Base-by-base conservation (phyloP, 2,888 invertebrate genomes). In the Lasius fuliginosus region DNA sequence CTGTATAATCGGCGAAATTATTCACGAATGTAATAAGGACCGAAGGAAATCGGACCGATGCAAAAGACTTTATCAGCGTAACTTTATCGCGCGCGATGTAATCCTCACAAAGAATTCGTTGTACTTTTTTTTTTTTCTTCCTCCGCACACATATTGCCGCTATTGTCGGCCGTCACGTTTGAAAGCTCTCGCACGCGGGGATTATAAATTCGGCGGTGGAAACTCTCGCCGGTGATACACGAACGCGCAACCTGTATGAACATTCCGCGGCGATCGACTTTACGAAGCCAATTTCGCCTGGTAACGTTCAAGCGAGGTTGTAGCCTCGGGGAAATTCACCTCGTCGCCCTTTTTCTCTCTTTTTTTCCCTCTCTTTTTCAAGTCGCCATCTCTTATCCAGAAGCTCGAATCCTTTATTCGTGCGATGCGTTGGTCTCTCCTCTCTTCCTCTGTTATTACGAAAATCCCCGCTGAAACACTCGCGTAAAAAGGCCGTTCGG, bases 201-300 rank as follows among this genome's bases (percentile, higher is more conserved):
- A 82, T 82, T 82, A 82, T 79, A 79, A 82, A 82, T 82, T 64
- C 82, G 65, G 62, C 58, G 56, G 76, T 53, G 82, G 42, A 75
- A 49, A 62, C 77, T 77, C 30, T 77, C 40, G 23, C 75, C 53
- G n/a, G 81, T 58, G 46, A 81, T 60, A 64, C 18, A 30, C 62
- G 64, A 33, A 75, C 64, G 40, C 77, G 56, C 77, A 58, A 67
- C 77, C 49, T 67, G 42, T 46, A 68, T 68, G 65, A 58, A 67
- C 82, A 77, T 75, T 79, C 77, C 58, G 56, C 68, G 82, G 77
- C 65, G 79, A 83, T 83, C 79, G 77, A 83, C 77, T 77, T 83
- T 77, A 83, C 82, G 64, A 83, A 83, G 82, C 74, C 79, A 83
- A 83, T 83, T 83, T 83, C 46, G 49, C 46, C 58, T 27, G 82